Evolutionary conservation across 2,113 vertebrate species (phyloP).

Genomic region (Chaenogobius annularis): DNA sequence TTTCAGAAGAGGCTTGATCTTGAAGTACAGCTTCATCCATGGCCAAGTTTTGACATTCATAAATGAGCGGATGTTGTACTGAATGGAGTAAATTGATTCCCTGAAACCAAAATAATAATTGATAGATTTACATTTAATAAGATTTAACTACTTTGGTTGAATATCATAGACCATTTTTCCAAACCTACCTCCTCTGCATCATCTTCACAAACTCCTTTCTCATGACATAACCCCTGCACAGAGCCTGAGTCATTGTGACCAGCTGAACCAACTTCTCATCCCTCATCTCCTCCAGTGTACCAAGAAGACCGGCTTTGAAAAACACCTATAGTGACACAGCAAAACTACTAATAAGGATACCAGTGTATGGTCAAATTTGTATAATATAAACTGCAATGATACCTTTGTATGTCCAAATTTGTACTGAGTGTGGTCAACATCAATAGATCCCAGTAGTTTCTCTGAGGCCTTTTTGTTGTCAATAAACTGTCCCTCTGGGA

Average conservation of each 20-base stretch:
- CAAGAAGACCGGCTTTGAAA: constrained; percentile 88
- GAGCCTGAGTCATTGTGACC: constrained; percentile 91
- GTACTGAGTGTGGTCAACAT: constrained; percentile 88
- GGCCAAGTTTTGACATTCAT: constrained; percentile 93
- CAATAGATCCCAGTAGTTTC: constrained; percentile 85
- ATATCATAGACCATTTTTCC: neutral
- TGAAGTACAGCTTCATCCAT: constrained; percentile 94
- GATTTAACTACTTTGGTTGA: neutral
- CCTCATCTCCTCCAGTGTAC: constrained; percentile 90
- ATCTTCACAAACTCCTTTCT: constrained; percentile 85
- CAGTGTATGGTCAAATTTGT: neutral
- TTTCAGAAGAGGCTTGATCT: constrained; percentile 81
- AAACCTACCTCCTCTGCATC: constrained; percentile 83
- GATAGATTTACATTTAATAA: neutral
- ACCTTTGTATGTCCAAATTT: constrained; percentile 93
- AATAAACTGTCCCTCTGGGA: constrained; percentile 85
- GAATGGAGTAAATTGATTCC: constrained; percentile 82
- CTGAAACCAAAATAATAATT: constrained; percentile 53
- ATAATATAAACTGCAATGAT: constrained; percentile 2
- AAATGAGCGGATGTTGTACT: constrained; percentile 88
- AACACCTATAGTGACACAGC: constrained; percentile 77
- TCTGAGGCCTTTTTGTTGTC: constrained; percentile 90
- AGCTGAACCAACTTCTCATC: constrained; percentile 90
- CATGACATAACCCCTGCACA: constrained; percentile 86
- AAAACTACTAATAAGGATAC: no score